A percentile compares a stretch with the other conserved stretches of the same genome.
Evolutionary conservation across 2,797 vertebrate genomes (phyloP).

Genomic region (Numenius phaeopus): DNA sequence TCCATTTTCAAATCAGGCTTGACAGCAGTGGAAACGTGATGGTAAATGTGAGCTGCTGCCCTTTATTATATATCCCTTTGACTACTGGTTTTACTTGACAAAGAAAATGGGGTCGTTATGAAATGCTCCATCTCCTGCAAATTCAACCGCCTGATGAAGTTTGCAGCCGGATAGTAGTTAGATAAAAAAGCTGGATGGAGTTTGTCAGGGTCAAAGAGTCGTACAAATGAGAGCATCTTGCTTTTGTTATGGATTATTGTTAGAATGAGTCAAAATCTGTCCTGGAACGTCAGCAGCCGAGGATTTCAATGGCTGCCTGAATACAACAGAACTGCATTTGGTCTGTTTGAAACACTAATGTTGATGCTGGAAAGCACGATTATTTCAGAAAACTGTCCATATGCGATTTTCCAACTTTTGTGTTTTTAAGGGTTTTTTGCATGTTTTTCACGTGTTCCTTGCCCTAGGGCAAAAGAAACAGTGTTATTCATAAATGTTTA

Average conservation of each 20-base stretch:
- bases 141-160: background rate
- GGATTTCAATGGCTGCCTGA: background rate
- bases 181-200: background rate
- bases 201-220: background rate
- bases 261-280: background rate
- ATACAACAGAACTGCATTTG: background rate
- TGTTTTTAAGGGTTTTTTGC: background rate
- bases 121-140: background rate
- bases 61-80: background rate
- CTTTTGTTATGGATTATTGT: background rate
- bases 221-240: background rate
- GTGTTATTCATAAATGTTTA: background rate
- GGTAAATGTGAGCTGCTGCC: background rate
- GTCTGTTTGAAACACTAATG: background rate
- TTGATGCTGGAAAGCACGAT: background rate
- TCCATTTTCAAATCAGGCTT: background rate
- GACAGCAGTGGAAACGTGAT: background rate
- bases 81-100: background rate
- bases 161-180: background rate
- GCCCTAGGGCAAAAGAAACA: background rate
- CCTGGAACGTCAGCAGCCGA: background rate
- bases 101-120: background rate
- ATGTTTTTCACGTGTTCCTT: background rate
- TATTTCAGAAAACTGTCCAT: background rate
- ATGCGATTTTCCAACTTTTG: background rate